Evolutionary conservation across 2,888 invertebrate species (phyloP).

Genomic region (Lycaena phlaeas): DNA sequence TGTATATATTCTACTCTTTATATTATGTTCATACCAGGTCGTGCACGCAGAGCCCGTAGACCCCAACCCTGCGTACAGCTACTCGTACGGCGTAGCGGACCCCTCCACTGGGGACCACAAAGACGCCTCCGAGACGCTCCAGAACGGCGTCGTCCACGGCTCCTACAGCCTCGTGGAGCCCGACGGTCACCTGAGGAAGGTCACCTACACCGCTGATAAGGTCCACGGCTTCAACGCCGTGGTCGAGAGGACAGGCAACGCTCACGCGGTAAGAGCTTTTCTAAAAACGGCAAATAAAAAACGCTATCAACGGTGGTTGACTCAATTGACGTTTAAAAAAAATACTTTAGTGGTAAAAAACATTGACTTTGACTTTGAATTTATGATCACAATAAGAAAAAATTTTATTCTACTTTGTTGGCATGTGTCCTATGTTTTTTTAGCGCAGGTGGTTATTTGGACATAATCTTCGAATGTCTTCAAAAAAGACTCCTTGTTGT

Average conservation of each 20-base stretch:
- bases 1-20: too few species aligned
- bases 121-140: slow-evolving; percentile 60
- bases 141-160: slow-evolving; percentile 69
- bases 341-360: too few species aligned
- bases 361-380: too few species aligned
- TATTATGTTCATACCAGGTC: slow-evolving; percentile 34
- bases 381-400: too few species aligned
- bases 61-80: slow-evolving; percentile 68
- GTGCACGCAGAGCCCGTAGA: slow-evolving; percentile 61
- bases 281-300: too few species aligned
- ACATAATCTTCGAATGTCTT: too few species aligned
- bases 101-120: slow-evolving; percentile 68
- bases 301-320: too few species aligned
- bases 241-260: slow-evolving; percentile 60
- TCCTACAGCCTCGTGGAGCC: slow-evolving; percentile 69
- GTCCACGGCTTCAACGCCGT: slow-evolving; percentile 69
- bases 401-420: too few species aligned
- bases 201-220: slow-evolving; percentile 70
- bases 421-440: too few species aligned
- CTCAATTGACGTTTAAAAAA: too few species aligned
- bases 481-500: too few species aligned
- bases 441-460: too few species aligned
- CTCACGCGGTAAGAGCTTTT: slow-evolving; percentile 43
- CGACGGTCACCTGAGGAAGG: slow-evolving; percentile 61
- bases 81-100: slow-evolving; percentile 66